A percentile compares a stretch with the other conserved stretches of the same genome.
Evolutionary conservation across 2,888 invertebrate genomes (phyloP).

Genomic region (Coronaproctus castanopsis): DNA sequence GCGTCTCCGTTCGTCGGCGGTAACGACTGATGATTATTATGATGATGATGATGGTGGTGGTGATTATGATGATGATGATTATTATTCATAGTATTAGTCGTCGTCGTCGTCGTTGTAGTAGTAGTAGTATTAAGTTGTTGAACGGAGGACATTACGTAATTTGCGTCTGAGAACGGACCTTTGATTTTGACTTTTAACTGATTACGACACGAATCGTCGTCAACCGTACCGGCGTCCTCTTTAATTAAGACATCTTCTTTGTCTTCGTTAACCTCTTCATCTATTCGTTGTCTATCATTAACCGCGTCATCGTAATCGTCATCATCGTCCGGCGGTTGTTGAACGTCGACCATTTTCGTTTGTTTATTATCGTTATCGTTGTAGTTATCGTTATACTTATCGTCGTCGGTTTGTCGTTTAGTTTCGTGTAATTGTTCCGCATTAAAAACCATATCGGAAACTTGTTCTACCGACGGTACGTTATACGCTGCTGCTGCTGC

Average conservation of each 20-base stretch:
- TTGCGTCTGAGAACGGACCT: constrained; percentile 61
- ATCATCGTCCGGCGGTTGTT: constrained; percentile 11
- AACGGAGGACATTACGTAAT: constrained; percentile 38
- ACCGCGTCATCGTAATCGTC: constrained; percentile 1
- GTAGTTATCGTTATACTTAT: constrained; percentile 18
- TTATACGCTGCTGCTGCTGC: constrained; percentile 21
- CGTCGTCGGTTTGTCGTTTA: constrained; percentile 13
- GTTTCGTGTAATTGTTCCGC: constrained; percentile 5
- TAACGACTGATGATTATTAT: not conserved
- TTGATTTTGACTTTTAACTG: constrained; percentile 79
- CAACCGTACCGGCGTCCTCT: not conserved
- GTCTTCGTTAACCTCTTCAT: not conserved
- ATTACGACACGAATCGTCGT: constrained; percentile 48
- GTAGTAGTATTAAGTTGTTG: constrained; percentile 32
- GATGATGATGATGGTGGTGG: not conserved
- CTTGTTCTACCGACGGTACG: constrained; percentile 36
- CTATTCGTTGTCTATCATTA: not conserved
- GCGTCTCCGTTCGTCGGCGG: not conserved
- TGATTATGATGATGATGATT: constrained; percentile 6
- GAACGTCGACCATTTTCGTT: constrained; percentile 8
- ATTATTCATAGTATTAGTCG: constrained; percentile 8
- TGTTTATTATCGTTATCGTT: constrained; percentile 15
- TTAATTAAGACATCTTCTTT: not conserved
- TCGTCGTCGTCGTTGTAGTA: constrained; percentile 19
- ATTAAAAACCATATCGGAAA: constrained; percentile 49